Base-by-base conservation (phyloP, 2,113 vertebrate genomes). In the Ranitomeya imitator region DNA sequence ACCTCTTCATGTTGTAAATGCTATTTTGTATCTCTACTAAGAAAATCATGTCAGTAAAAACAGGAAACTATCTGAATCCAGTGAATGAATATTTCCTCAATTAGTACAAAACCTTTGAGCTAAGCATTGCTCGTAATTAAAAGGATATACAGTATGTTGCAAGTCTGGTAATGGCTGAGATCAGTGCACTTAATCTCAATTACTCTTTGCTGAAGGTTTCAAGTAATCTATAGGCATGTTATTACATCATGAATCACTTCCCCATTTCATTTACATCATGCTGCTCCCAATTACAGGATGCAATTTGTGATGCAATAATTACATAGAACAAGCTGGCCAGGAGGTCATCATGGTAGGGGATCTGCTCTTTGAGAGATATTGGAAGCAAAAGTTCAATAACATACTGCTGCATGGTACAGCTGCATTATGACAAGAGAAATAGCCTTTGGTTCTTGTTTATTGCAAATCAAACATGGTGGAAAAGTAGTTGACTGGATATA, bases 221-320 rank as follows among this genome's bases (percentile, higher is more conserved):
- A 59, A 52, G 19, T 54, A 61, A 59, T 60, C 57, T 82, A 15
- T 71, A 45, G 79, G 63, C 23, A 82, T 51, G 19, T 71, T 57
- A 80, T 87, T 80, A 45, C 77, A 26, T 79, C 76, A 86, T 86
- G 54, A 73, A 74, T 83, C 80, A 88, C 10, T 16, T 76, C 80
- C 45, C 52, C 7, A 23, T 37, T 77, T 54, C 26, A 83, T 76
- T 83, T 83, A 76, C 14, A 88, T 55, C 63, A 87, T 6, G 21
- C 21, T 61, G 9, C n/a, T 74, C 61, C 16, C 67, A 76, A 83
- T 74, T 83, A 83, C 67, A 74, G 65, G 45, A 79, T 87, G 18
- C 31, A 9, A 79, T 80, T 45, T 59, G 52, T 88, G 69, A 67
- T 74, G 74, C 55, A 60, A 83, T 88, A 51, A 73, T 71, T 82